A percentile compares a stretch with the other conserved stretches of the same genome.
phyloP scores from a whole-genome alignment of 1,140 invertebrate genomes.

The Zophobas atratus region DNA sequence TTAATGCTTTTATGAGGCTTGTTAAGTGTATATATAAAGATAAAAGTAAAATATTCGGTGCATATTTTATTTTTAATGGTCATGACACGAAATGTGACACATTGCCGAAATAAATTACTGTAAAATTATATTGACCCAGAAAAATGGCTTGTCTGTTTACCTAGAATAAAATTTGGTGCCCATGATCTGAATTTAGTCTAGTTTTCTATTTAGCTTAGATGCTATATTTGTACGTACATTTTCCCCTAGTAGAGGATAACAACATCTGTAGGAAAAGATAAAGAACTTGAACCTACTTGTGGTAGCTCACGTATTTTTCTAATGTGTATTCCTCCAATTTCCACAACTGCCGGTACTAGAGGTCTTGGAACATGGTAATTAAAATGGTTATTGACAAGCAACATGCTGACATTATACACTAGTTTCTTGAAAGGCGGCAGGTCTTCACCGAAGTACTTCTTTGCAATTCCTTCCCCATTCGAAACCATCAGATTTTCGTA shows the following conservation, averaged over 20 bases:
- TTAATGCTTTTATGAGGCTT: no score
- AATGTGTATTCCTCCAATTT: conserved; percentile 74
- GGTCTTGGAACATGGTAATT: conserved; percentile 69
- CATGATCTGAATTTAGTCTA: no score
- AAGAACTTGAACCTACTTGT: conserved; percentile 67
- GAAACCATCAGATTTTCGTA: no score
- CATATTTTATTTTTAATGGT: no score
- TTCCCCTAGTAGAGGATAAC: background rate
- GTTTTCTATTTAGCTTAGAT: background rate
- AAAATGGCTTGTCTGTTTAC: no score
- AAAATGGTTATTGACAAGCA: conserved; percentile 74
- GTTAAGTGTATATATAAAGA: no score
- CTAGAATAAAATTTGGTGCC: no score
- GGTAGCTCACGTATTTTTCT: conserved; percentile 70
- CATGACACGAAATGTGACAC: no score
- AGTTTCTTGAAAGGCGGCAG: conserved; percentile 67
- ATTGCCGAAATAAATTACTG: no score
- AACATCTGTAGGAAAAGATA: background rate
- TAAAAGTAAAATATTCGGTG: no score
- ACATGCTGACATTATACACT: conserved; percentile 69
- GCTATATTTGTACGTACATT: background rate
- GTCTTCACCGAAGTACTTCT: conserved; percentile 67
- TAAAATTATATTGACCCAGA: no score
- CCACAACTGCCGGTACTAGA: conserved; percentile 69
- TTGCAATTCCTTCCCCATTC: conserved; percentile 45